Percentiles rank a stretch among this genome's conserved stretches.
These are phyloP conservation scores for Acinonyx jubatus DNA, from an alignment of 2,113 vertebrate genomes.

Conservation along the genomic window DNA sequence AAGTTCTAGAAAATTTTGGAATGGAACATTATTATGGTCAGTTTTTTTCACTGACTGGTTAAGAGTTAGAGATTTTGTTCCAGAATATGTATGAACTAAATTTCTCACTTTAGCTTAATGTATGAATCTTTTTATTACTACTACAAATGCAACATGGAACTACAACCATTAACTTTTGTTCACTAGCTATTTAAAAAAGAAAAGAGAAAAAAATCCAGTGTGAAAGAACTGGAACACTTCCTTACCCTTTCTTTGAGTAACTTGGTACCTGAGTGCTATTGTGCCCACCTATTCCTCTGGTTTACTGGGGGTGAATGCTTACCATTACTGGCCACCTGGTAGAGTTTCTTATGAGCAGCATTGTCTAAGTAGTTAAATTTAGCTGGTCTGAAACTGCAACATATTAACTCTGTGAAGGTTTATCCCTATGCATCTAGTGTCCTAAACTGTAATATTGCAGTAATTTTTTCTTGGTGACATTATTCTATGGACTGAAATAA, in stretches of 20 bases:
- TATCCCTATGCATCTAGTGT: neutral
- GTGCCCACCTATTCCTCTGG: neutral
- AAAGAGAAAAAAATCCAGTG: neutral
- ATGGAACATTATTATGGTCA: neutral
- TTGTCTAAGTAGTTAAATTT: neutral
- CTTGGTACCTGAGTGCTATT: neutral
- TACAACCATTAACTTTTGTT: neutral
- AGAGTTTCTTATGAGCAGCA: neutral
- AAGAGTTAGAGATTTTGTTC: constrained; percentile 22
- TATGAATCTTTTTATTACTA: constrained; percentile 43
- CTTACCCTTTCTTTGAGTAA: neutral
- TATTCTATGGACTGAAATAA: constrained; percentile 1
- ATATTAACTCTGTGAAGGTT: neutral
- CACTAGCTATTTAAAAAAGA: neutral
- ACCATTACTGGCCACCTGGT: neutral
- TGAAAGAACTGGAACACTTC: neutral
- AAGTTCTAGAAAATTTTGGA: neutral
- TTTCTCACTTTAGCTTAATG: neutral
- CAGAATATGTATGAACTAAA: constrained; percentile 19
- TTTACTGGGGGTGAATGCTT: neutral
- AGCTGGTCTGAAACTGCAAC: neutral
- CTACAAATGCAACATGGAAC: neutral
- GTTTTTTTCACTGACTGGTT: neutral
- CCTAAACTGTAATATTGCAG: neutral
- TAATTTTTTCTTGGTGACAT: neutral